These are phyloP conservation scores for Zosterops japonicus DNA, from an alignment of 2,113 vertebrate species.

Conservation along the genomic window DNA sequence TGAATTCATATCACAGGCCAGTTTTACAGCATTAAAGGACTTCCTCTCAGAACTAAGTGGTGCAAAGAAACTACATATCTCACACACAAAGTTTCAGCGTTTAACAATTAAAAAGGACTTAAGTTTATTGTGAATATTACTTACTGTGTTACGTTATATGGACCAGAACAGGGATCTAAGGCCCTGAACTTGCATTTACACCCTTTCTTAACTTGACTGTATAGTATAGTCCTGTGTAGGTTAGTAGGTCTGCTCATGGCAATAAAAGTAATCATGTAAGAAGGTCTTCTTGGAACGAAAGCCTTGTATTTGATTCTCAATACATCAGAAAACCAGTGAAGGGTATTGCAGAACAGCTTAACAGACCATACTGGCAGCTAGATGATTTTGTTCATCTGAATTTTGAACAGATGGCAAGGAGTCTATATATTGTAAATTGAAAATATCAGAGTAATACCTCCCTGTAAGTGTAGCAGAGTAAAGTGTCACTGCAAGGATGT, in stretches of 20 bases:
- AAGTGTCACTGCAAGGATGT: neutral
- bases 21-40: neutral
- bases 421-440: neutral
- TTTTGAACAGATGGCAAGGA: constrained; percentile 10
- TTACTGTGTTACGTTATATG: neutral
- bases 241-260: neutral
- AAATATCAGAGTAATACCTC: neutral
- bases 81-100: accelerated
- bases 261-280: neutral
- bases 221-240: neutral
- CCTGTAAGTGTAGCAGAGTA: neutral
- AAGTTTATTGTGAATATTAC: neutral
- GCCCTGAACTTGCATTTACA: neutral
- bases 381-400: neutral
- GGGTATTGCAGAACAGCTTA: neutral
- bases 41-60: neutral
- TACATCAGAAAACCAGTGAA: neutral
- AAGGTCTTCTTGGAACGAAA: neutral
- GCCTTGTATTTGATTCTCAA: neutral
- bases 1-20: neutral
- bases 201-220: neutral
- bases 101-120: neutral
- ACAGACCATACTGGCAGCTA: neutral
- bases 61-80: neutral
- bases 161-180: neutral